These are phyloP conservation scores for Lonchura striata DNA, from an alignment of 2,113 vertebrate species.

Conservation along the genomic window DNA sequence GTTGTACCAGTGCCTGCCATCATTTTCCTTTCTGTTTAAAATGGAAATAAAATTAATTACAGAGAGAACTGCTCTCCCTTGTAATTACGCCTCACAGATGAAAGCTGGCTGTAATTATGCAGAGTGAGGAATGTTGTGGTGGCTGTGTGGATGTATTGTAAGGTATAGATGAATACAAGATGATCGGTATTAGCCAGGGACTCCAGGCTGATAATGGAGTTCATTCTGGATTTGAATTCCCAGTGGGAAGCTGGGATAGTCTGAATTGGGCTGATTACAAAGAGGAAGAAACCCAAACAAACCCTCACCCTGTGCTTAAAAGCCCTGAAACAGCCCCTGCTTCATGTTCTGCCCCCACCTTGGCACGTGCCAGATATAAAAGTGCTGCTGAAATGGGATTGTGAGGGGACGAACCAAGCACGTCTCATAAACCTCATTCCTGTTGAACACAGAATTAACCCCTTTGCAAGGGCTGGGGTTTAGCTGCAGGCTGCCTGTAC, in stretches of 20 bases:
- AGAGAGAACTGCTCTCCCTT: not conserved
- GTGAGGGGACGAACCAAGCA: rapidly evolving
- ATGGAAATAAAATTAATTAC: not conserved
- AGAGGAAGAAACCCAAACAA: not conserved
- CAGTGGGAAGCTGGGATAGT: not conserved
- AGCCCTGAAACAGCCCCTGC: not conserved
- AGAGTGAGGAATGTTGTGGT: not conserved
- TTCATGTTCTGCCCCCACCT: not conserved
- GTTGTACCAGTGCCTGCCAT: not conserved
- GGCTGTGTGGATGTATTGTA: not conserved
- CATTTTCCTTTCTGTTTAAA: not conserved
- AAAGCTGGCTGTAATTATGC: not conserved
- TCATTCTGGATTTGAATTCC: not conserved
- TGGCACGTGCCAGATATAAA: rapidly evolving
- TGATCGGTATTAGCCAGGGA: not conserved
- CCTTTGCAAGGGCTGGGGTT: not conserved
- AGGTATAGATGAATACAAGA: not conserved
- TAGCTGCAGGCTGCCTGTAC: rapidly evolving
- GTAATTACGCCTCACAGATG: not conserved
- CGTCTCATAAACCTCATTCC: not conserved
- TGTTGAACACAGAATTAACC: not conserved
- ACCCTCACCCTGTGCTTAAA: not conserved
- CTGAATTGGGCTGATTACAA: not conserved
- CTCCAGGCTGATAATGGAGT: not conserved
- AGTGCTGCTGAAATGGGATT: not conserved